Conservation (phyloP, 2,888 invertebrate genomes). For the Cheilosia pagana region DNA sequence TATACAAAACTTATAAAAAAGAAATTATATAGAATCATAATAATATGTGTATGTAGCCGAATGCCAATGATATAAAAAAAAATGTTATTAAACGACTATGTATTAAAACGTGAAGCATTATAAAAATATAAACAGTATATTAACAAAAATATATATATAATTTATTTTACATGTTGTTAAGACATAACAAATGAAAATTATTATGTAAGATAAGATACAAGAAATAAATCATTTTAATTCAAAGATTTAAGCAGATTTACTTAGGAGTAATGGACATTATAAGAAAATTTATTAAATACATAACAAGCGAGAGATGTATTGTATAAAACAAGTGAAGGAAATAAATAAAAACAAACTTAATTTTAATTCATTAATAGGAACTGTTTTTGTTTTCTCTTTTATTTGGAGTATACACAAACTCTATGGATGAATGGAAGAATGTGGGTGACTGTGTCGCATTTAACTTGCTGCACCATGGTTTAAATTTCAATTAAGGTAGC, state of each 20-base stretch:
- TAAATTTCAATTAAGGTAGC: too few relatives aligned
- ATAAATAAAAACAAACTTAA: conserved; percentile 71
- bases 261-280: conserved; percentile 56
- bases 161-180: conserved; percentile 75
- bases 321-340: conserved; percentile 65
- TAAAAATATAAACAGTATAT: conserved; percentile 64
- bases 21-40: background rate
- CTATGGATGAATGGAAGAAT: too few relatives aligned
- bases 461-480: too few relatives aligned
- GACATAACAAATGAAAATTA: conserved; percentile 50
- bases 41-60: conserved; percentile 57
- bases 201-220: conserved; percentile 62
- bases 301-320: conserved; percentile 66
- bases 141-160: conserved; percentile 67
- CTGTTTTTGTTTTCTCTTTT: background rate
- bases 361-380: conserved; percentile 61
- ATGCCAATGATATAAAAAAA: conserved; percentile 44
- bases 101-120: conserved; percentile 35
- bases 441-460: too few relatives aligned
- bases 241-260: conserved; percentile 71
- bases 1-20: conserved; percentile 18
- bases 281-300: conserved; percentile 52
- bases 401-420: background rate
- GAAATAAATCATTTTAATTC: conserved; percentile 65
- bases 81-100: conserved; percentile 58